phyloP scores from a whole-genome alignment of 2,113 vertebrate genomes.

The Orycteropus afer region DNA sequence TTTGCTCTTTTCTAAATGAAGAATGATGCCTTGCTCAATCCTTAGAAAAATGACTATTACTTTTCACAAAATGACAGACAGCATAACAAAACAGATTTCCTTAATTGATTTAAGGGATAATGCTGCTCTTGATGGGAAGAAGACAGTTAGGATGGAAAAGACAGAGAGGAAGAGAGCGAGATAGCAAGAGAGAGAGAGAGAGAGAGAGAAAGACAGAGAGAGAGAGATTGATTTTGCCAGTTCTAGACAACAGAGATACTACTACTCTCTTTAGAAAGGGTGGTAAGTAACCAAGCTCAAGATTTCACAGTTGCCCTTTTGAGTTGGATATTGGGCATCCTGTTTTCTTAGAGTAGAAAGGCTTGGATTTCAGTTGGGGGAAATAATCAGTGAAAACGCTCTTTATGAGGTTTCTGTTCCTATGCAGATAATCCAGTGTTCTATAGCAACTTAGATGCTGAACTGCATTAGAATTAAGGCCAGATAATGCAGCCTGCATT shows the following conservation, averaged over 20 bases:
- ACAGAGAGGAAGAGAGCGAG: neutral
- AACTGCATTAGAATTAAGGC: slow-evolving; percentile 34
- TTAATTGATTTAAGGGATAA: neutral
- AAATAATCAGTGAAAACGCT: neutral
- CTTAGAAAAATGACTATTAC: neutral
- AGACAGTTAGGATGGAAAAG: neutral
- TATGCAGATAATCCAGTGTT: slow-evolving; percentile 36
- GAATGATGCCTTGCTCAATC: neutral
- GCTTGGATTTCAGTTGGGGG: neutral
- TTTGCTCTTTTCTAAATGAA: neutral
- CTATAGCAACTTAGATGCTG: slow-evolving; percentile 35
- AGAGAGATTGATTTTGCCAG: neutral
- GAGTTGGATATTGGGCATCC: neutral
- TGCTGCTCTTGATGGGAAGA: accelerated
- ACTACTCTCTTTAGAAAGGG: neutral
- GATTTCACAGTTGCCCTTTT: neutral
- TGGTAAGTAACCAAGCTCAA: neutral
- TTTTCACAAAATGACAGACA: neutral
- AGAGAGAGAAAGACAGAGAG: neutral
- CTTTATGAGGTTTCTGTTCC: neutral
- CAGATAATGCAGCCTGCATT: slow-evolving; percentile 39
- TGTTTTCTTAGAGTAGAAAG: neutral
- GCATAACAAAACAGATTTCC: neutral
- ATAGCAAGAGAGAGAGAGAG: neutral
- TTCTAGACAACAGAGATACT: neutral